Evolutionary conservation across 2,797 vertebrate species (phyloP).

Genomic region (Liparis tanakae): DNA sequence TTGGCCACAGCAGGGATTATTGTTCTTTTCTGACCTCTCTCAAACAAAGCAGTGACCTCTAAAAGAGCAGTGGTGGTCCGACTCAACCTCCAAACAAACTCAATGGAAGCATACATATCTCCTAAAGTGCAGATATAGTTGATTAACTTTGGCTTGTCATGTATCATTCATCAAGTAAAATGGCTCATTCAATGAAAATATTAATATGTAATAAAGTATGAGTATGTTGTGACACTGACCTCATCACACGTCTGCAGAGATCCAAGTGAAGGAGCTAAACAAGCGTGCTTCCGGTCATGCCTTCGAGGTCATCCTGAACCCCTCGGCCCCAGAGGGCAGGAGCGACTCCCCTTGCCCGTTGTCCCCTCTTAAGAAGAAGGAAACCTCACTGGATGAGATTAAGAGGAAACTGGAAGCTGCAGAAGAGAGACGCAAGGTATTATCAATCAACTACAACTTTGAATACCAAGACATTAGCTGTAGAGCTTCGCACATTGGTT

Average conservation of each 20-base stretch:
- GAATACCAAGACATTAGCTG: background rate
- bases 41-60: conserved; percentile 28
- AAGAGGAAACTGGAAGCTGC: conserved; percentile 95
- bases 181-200: background rate
- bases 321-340: conserved; percentile 87
- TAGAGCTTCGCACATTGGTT: background rate
- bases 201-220: background rate
- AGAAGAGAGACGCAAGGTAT: conserved; percentile 95
- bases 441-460: background rate
- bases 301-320: conserved; percentile 95
- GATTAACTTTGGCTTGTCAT: background rate
- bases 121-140: background rate
- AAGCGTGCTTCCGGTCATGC: conserved; percentile 95
- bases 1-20: conserved; percentile 7
- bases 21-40: conserved; percentile 28
- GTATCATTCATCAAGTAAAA: background rate
- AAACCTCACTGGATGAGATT: conserved; percentile 93
- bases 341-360: conserved; percentile 89
- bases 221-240: background rate
- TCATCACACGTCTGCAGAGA: conserved; percentile 77
- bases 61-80: background rate
- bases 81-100: background rate
- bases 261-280: conserved; percentile 95
- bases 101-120: background rate
- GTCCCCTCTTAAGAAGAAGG: conserved; percentile 92